Evolutionary conservation across 2,797 vertebrate species (phyloP).

Genomic region (Agapornis canus): DNA sequence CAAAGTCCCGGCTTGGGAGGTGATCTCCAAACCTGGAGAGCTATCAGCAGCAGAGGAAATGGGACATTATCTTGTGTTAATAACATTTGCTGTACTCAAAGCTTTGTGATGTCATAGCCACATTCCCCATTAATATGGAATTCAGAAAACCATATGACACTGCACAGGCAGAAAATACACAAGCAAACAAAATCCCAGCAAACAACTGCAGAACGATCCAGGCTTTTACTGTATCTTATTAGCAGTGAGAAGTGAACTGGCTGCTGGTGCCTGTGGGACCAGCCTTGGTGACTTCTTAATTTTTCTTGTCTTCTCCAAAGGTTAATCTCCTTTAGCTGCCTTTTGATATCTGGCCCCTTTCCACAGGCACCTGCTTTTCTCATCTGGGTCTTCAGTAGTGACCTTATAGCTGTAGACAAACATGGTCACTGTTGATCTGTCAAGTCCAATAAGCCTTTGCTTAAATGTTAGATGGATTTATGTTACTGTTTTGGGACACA

Average conservation of each 20-base stretch:
- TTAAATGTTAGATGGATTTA: conserved; percentile 79
- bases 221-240: neutral
- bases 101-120: fast-evolving
- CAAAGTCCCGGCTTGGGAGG: neutral
- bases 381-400: conserved; percentile 49
- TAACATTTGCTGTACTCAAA: neutral
- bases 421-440: conserved; percentile 53
- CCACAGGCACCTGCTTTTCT: neutral
- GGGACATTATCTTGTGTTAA: neutral
- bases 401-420: conserved; percentile 75
- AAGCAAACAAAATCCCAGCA: neutral
- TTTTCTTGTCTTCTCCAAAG: conserved; percentile 53
- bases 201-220: neutral
- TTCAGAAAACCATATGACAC: neutral
- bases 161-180: neutral
- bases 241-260: neutral
- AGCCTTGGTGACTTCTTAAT: conserved; percentile 38
- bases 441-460: conserved; percentile 67
- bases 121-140: neutral
- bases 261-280: neutral
- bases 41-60: neutral
- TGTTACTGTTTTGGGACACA: conserved; percentile 71
- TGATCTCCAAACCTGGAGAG: neutral
- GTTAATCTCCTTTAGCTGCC: conserved; percentile 28
- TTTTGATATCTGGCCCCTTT: neutral